phyloP scores from a whole-genome alignment of 2,113 vertebrate genomes.

The Syngnathus scovelli region DNA sequence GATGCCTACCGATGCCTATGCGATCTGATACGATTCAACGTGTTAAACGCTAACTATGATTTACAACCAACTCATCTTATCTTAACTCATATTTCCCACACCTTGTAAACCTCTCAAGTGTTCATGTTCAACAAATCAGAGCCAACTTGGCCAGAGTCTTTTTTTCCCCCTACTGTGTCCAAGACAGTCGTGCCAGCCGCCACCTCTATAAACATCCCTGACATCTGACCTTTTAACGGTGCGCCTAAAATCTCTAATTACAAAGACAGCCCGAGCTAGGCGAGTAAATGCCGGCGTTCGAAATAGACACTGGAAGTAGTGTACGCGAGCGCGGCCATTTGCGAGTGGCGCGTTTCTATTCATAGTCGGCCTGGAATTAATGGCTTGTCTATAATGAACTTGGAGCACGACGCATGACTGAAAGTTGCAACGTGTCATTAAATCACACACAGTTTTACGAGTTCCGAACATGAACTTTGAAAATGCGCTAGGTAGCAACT shows the following conservation, averaged over 20 bases:
- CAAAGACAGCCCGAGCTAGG: constrained; percentile 58
- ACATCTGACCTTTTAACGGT: constrained; percentile 64
- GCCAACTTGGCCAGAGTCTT: constrained; percentile 41
- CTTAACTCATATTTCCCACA: constrained; percentile 11
- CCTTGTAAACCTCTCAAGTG: constrained; percentile 35
- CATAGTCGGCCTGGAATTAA: constrained; percentile 54
- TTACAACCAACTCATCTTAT: neutral
- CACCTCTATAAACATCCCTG: constrained; percentile 59
- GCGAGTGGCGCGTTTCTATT: constrained; percentile 69
- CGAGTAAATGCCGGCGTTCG: constrained; percentile 60
- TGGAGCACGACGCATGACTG: constrained; percentile 30
- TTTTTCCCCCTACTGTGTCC: constrained; percentile 9
- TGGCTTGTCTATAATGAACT: constrained; percentile 66
- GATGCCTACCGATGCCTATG: too few relatives aligned
- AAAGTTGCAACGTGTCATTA: constrained; percentile 13
- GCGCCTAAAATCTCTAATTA: constrained; percentile 60
- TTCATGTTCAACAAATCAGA: constrained; percentile 43
- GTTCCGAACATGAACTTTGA: neutral
- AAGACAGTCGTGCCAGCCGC: constrained; percentile 40
- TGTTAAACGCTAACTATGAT: neutral
- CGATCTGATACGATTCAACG: neutral
- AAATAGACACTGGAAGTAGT: constrained; percentile 66
- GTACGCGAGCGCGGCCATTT: constrained; percentile 56
- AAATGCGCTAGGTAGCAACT: neutral
- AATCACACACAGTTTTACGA: constrained; percentile 1